These are phyloP conservation scores for Trileptium ribeirensis DNA, from an alignment of 2,888 invertebrate genomes.

Conservation along the genomic window DNA sequence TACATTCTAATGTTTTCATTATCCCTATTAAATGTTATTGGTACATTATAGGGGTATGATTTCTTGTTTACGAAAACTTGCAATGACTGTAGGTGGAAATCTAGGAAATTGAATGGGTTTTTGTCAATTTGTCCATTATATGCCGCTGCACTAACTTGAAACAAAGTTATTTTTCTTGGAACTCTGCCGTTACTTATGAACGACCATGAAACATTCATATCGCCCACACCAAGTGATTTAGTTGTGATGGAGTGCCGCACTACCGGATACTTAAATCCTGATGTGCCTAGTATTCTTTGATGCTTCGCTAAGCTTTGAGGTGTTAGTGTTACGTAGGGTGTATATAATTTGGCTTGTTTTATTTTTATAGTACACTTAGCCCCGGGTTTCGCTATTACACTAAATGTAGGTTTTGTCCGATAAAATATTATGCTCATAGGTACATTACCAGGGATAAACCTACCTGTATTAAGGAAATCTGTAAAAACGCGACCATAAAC, in stretches of 20 bases:
- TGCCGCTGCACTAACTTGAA: background rate
- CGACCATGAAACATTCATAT: background rate
- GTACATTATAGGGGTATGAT: too few species aligned
- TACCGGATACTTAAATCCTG: background rate
- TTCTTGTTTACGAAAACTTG: too few species aligned
- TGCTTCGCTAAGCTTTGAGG: too few species aligned
- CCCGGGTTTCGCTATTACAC: too few species aligned
- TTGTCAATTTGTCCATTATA: background rate
- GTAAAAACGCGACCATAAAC: background rate
- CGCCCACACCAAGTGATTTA: background rate
- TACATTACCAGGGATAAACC: background rate
- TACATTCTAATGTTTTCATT: background rate
- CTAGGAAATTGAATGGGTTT: too few species aligned
- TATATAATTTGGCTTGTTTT: background rate
- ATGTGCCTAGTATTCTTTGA: background rate
- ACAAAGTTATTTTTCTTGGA: background rate
- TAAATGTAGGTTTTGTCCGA: too few species aligned
- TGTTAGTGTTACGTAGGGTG: too few species aligned
- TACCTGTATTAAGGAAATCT: background rate
- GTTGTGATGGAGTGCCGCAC: too few species aligned
- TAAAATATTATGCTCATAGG: too few species aligned
- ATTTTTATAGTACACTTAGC: background rate
- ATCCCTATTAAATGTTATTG: background rate
- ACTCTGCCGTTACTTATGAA: too few species aligned
- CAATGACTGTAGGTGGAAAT: too few species aligned